Evolutionary conservation across 2,113 vertebrate genomes (phyloP), one percentile per base, ranked within the genome.

Genomic region (Merops nubicus): DNA sequence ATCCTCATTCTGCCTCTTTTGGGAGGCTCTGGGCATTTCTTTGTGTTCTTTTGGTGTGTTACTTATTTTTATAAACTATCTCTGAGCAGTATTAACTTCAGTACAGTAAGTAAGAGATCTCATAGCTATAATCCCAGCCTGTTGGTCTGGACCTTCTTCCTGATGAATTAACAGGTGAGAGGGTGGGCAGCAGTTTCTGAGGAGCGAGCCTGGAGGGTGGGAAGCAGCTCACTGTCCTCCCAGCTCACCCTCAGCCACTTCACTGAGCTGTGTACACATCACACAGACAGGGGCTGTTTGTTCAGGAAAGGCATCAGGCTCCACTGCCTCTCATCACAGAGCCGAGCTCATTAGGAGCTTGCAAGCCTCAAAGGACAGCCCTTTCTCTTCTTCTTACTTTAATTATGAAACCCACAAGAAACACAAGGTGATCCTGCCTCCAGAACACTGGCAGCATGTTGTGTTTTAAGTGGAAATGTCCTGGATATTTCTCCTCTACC

Each of bases 221-320:
- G 57, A 85, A 89, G 59, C 25, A 82, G 10, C 15, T 6, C 21
- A 34, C 47, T 38, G n/a, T 43, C 17, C 64, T 91, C 80, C 20
- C 42, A 17, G 70, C 3, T 56, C 53, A 75, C 23, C 5, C 57
- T 91, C 31, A 33, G 70, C 75, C 76, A 79, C 79, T 67, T 73
- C 63, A 69, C 70, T 88, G 79, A 80, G 91, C 91, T 91, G 72
- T 50, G 81, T 33, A 88, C 70, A 79, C 54, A 74, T 63, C 34
- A 62, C 70, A 31, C 48, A 89, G 79, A 74, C 57, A 93, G 79
- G 88, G 65, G 77, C n/a, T 90, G 40, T 70, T 90, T 97, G 72
- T 83, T 95, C 88, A 94, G n/a, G 67, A 22, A 33, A 62, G 10
- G 45, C 54, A 73, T 53, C 78, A 34, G 78, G n/a, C 75, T 79